These are phyloP conservation scores for Centropus unirufus DNA, from an alignment of 2,113 vertebrate genomes.

Conservation along the genomic window DNA sequence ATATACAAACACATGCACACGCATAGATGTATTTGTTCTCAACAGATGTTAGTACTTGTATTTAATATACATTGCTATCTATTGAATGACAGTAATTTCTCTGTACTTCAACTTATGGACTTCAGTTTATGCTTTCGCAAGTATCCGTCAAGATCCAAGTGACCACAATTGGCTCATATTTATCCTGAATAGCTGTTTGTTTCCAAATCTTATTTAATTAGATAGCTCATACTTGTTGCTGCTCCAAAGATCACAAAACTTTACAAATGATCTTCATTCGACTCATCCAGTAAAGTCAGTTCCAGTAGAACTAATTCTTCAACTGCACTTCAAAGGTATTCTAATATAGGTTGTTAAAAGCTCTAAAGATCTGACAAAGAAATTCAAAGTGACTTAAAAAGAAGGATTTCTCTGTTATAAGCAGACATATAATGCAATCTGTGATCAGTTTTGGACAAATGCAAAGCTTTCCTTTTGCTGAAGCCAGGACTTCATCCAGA, in stretches of 20 bases:
- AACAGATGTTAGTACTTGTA: neutral
- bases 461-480: neutral
- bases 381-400: neutral
- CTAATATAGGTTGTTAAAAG: neutral
- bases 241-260: neutral
- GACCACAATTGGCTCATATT: neutral
- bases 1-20: fast-evolving
- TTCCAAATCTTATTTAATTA: neutral
- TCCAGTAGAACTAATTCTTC: neutral
- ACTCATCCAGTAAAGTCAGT: neutral
- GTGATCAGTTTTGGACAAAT: neutral
- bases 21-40: neutral
- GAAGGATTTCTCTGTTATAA: neutral
- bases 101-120: neutral
- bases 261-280: neutral
- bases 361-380: neutral
- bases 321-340: neutral
- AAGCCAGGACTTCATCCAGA: neutral
- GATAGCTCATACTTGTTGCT: neutral
- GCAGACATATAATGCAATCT: neutral
- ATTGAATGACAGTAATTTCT: neutral
- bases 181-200: neutral
- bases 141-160: neutral
- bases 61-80: neutral
- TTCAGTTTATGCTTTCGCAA: neutral